These are phyloP conservation scores for Ridgeia piscesae DNA, from an alignment of 1,140 invertebrate species.

Conservation along the genomic window DNA sequence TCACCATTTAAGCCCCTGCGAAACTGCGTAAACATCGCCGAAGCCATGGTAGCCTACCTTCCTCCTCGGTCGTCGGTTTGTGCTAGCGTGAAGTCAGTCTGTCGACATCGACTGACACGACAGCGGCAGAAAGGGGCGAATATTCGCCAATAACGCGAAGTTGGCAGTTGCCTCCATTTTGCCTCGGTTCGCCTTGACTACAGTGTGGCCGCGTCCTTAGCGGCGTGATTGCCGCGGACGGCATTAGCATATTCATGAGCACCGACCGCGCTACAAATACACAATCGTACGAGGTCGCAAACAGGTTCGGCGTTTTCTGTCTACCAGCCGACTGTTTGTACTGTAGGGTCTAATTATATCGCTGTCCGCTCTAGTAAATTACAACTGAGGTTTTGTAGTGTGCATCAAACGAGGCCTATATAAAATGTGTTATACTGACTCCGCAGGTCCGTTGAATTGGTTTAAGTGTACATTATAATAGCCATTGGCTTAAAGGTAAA, in stretches of 20 bases:
- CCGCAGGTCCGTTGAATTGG: too few relatives aligned
- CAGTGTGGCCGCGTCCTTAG: not conserved
- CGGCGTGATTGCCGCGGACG: not conserved
- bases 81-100: not conserved
- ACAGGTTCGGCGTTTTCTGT: not conserved
- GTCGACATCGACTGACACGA: not conserved
- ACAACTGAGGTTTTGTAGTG: too few relatives aligned
- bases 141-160: not conserved
- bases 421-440: too few relatives aligned
- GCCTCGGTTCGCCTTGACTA: not conserved
- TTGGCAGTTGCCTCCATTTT: not conserved
- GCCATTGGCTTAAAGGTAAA: too few relatives aligned
- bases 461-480: too few relatives aligned
- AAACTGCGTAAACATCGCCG: not conserved
- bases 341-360: too few relatives aligned
- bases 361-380: not conserved
- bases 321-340: too few relatives aligned
- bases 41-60: not conserved
- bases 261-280: not conserved
- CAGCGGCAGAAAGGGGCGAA: not conserved
- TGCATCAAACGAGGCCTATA: too few relatives aligned
- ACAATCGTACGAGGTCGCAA: not conserved
- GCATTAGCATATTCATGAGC: constrained; percentile 5
- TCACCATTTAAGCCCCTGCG: not conserved
- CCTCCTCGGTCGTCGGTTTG: not conserved